Evolutionary conservation across 2,113 vertebrate species (phyloP), one percentile per base, ranked within the genome.

Genomic region (Rhinoptilus africanus): DNA sequence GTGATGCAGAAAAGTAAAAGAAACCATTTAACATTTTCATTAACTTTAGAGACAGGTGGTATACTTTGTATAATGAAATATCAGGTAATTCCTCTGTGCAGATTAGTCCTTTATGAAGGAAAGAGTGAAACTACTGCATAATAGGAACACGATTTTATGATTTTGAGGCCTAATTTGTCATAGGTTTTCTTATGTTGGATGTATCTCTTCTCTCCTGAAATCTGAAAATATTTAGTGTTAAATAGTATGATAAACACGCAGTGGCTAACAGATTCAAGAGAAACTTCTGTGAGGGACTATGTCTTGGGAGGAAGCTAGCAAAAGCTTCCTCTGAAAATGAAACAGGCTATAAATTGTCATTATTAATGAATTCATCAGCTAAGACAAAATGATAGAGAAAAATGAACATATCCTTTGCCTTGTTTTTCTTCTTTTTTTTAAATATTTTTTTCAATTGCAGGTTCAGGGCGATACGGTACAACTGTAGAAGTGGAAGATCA

Each of bases 381-480:
- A 47, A 26, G 30, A 37, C 9, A 66, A 59, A 73, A 48, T 0
- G 9, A 71, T 11, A 53, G 24, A 34, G 13, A 2, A 1, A 56
- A 68, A 45, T 16, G 1, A 56, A 27, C 5, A 14, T 8, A 27
- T 13, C 0, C 12, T 45, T 77, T 54, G 1, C 4, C 4, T 60
- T 16, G 5, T 6, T 24, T 24, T 6, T 32, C 3, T 8, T 2
- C 1, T 7, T 19, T 7, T 6, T 8, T 4, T 34, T 54, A n/a
- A n/a, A n/a, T n/a, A n/a, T 39, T 60, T 72, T 34, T 45, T 39
- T 18, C 24, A 62, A 18, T 27, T 39, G 17, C 34, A 79, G 41
- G 5, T 3, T 88, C 22, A 45, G 9, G 12, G 26, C 80, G 35
- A 53, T 20, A 60, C 34, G 18, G 26, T 10, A 80, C 14, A 41